Evolutionary conservation across 1,140 invertebrate species (phyloP).

Genomic region (Danaus melanippus): DNA sequence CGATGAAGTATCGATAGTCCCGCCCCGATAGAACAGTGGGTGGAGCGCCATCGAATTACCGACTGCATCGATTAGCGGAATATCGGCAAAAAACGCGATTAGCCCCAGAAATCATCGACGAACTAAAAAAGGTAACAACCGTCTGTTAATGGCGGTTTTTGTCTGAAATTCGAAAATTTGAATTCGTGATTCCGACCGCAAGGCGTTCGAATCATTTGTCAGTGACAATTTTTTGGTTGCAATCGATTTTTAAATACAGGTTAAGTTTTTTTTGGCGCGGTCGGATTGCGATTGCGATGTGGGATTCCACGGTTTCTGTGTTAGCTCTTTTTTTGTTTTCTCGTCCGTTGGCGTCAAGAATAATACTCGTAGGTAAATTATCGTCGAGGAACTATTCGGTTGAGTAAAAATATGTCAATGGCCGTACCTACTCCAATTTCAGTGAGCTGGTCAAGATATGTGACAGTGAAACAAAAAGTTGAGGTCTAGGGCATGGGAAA

Average conservation of each 20-base stretch:
- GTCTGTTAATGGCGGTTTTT: constrained; percentile 64
- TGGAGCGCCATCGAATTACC: constrained; percentile 64
- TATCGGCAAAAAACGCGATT: constrained; percentile 65
- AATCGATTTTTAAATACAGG: constrained; percentile 68
- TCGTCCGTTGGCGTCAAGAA: not conserved
- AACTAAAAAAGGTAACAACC: constrained; percentile 59
- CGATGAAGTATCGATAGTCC: constrained; percentile 53
- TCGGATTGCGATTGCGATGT: constrained; percentile 16
- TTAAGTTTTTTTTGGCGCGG: constrained; percentile 42
- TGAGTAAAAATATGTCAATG: no score
- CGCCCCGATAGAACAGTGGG: constrained; percentile 56
- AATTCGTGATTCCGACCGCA: constrained; percentile 68
- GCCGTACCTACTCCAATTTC: no score
- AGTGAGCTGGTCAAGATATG: no score
- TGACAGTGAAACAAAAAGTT: constrained; percentile 9
- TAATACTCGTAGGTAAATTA: no score
- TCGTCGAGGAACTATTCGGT: no score
- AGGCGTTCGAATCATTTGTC: constrained; percentile 68
- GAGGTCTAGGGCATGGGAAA: constrained; percentile 45
- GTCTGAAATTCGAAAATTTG: constrained; percentile 67
- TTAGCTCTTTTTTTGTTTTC: constrained; percentile 16
- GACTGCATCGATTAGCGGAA: constrained; percentile 59
- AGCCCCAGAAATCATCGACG: constrained; percentile 62
- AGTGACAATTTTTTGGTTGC: constrained; percentile 69
- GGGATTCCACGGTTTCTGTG: constrained; percentile 29